Percentiles rank a stretch among this genome's conserved stretches.
phyloP scores from a whole-genome alignment of 2,113 vertebrate genomes.

The Hyperopisus bebe region DNA sequence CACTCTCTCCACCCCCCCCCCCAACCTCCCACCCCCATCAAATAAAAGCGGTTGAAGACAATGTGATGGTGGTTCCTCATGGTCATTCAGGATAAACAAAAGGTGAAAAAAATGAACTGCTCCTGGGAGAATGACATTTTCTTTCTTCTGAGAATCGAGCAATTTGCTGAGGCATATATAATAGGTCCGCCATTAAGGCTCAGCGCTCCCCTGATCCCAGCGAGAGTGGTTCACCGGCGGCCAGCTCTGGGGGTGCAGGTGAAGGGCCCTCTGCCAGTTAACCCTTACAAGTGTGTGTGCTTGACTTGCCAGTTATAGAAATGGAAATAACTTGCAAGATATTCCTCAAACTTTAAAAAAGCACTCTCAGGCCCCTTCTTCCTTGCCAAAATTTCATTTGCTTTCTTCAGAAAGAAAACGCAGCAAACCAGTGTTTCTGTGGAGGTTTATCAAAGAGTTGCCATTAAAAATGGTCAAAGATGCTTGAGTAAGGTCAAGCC shows the following conservation, averaged over 20 bases:
- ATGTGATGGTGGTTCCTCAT: slow-evolving; percentile 72
- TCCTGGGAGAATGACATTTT: slow-evolving; percentile 75
- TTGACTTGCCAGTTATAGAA: neutral
- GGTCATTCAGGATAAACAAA: slow-evolving; percentile 83
- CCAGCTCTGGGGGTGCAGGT: neutral
- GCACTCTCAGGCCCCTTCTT: neutral
- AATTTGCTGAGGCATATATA: slow-evolving; percentile 59
- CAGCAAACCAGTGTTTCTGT: neutral
- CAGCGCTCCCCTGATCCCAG: slow-evolving; percentile 22
- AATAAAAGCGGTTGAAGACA: slow-evolving; percentile 80
- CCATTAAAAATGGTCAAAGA: neutral
- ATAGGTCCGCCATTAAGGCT: slow-evolving; percentile 43
- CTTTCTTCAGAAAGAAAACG: neutral
- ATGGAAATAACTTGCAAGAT: neutral
- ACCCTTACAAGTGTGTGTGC: neutral
- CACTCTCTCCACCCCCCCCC: slow-evolving; percentile 32
- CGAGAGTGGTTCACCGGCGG: neutral
- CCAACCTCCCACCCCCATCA: slow-evolving; percentile 46
- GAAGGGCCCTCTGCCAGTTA: neutral
- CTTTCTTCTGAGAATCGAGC: slow-evolving; percentile 62
- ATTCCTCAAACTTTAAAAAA: neutral
- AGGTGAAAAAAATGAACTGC: slow-evolving; percentile 70
- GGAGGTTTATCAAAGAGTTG: neutral
- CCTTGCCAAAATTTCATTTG: neutral
- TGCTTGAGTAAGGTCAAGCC: neutral